Conservation (phyloP, 2,113 vertebrate genomes). For the Orthonyx spaldingii region DNA sequence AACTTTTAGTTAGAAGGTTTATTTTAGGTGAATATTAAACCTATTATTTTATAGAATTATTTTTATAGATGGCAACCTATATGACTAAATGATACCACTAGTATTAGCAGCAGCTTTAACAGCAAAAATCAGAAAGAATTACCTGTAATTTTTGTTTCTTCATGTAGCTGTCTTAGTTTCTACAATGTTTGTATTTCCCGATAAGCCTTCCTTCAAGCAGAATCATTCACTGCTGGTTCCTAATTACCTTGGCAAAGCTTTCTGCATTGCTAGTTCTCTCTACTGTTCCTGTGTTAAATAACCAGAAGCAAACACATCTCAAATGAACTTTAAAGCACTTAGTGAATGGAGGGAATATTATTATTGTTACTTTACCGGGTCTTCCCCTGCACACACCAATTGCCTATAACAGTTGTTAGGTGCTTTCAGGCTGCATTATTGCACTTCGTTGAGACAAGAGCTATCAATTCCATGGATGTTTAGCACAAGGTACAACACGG, state of each 20-base stretch:
- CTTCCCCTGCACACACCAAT: background rate
- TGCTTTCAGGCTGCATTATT: background rate
- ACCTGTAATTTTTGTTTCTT: background rate
- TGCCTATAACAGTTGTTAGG: background rate
- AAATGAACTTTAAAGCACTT: background rate
- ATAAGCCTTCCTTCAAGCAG: background rate
- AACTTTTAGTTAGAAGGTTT: background rate
- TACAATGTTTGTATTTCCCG: background rate
- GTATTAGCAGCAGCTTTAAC: background rate
- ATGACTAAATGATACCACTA: background rate
- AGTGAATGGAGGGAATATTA: background rate
- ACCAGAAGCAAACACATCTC: background rate
- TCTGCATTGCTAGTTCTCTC: background rate
- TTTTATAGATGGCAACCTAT: background rate
- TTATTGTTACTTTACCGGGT: background rate
- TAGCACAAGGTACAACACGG: background rate
- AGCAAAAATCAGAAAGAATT: background rate
- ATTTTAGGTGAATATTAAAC: background rate
- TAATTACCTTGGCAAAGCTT: background rate
- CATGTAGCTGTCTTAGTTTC: background rate
- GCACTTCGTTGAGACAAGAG: background rate
- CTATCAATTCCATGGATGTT: background rate
- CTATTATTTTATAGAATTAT: background rate
- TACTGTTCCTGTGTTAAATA: background rate
- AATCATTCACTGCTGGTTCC: background rate